A percentile compares a stretch with the other conserved stretches of the same genome.
These are phyloP conservation scores for Archips crataeganus DNA, from an alignment of 2,888 invertebrate genomes.

Conservation along the genomic window DNA sequence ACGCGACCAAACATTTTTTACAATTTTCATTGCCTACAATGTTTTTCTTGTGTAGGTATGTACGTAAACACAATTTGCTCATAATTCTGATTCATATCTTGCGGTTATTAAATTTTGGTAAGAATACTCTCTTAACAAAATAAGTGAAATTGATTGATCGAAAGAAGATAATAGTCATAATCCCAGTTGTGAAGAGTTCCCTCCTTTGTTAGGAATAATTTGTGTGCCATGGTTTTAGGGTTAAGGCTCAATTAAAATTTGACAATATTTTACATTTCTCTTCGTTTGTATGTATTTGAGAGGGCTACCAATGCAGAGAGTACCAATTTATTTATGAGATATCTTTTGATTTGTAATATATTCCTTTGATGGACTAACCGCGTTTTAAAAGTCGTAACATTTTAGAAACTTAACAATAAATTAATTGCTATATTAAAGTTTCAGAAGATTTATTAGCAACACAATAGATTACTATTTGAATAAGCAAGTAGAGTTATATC, in stretches of 20 bases:
- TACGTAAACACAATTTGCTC: conserved; percentile 76
- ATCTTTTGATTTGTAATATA: conserved; percentile 12
- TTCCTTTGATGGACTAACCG: conserved; percentile 16
- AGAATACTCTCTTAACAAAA: conserved; percentile 50
- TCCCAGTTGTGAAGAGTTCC: conserved; percentile 83
- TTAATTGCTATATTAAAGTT: conserved; percentile 71
- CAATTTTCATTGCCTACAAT: conserved; percentile 52
- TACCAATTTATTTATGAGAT: conserved; percentile 13
- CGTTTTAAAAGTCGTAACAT: conserved; percentile 45
- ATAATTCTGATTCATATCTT: conserved; percentile 68
- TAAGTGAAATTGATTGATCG: conserved; percentile 57
- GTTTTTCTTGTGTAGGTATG: conserved; percentile 66
- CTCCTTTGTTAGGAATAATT: conserved; percentile 83
- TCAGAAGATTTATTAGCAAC: conserved; percentile 80
- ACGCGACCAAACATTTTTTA: conserved; percentile 65
- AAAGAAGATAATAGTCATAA: conserved; percentile 61
- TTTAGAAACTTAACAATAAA: conserved; percentile 46
- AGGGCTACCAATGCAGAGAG: conserved; percentile 15
- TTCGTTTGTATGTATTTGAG: conserved; percentile 28
- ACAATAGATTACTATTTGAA: conserved; percentile 61
- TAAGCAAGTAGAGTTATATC: conserved; percentile 73
- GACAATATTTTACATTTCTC: conserved; percentile 76
- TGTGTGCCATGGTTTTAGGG: conserved; percentile 82
- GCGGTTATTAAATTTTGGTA: conserved; percentile 55
- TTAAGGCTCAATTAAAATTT: conserved; percentile 76